Percentiles rank a stretch among this genome's conserved stretches.
These are phyloP conservation scores for Hucho hucho DNA, from an alignment of 2,113 vertebrate genomes.

Conservation along the genomic window DNA sequence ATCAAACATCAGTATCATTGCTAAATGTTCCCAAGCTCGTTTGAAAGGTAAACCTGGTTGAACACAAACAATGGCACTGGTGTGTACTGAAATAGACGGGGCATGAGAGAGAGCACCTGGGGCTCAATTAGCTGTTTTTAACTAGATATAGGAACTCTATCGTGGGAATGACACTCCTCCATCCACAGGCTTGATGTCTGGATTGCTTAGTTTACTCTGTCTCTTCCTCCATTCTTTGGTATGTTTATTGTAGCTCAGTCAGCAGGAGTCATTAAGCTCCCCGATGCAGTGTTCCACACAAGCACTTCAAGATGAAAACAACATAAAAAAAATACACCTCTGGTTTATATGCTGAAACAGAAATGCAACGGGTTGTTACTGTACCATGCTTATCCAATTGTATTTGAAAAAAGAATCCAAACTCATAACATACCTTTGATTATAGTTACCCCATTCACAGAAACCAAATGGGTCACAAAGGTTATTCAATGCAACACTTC, in stretches of 20 bases:
- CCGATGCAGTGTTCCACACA: not conserved
- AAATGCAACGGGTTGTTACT: not conserved
- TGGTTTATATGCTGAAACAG: not conserved
- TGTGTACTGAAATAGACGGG: slow-evolving; percentile 9
- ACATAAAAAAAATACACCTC: too few relatives aligned
- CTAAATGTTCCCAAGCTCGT: slow-evolving; percentile 37
- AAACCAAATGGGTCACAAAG: not conserved
- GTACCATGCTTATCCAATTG: not conserved
- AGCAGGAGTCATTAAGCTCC: not conserved
- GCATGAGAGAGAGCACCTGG: slow-evolving; percentile 29
- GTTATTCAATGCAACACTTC: not conserved
- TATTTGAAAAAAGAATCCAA: slow-evolving; percentile 19
- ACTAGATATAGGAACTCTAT: slow-evolving; percentile 30
- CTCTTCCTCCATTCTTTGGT: not conserved
- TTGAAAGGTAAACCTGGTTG: slow-evolving; percentile 22
- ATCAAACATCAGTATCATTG: not conserved
- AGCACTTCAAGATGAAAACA: too few relatives aligned
- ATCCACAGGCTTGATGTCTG: not conserved
- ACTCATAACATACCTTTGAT: not conserved
- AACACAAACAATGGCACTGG: slow-evolving; percentile 11
- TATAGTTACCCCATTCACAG: not conserved
- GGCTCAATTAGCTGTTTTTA: slow-evolving; percentile 38
- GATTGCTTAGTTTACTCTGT: not conserved
- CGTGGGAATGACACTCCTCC: not conserved
- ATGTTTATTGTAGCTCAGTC: not conserved